Evolutionary conservation across 1,140 invertebrate species (phyloP).

Genomic region (Zaprionus vittiger): DNA sequence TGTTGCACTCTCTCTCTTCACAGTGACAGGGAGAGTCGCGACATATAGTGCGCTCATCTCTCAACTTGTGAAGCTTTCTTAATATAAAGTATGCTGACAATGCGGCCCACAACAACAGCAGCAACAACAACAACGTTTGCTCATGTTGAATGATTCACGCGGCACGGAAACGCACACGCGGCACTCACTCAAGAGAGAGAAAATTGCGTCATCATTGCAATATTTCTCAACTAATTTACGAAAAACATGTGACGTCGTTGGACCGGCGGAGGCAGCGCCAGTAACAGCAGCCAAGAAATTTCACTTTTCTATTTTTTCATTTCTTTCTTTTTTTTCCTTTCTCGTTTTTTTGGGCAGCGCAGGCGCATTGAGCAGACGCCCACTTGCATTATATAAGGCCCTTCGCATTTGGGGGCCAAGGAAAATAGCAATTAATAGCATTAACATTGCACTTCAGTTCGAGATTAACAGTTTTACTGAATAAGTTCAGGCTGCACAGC

Average conservation of each 20-base stretch:
- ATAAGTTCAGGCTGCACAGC: slow-evolving; percentile 2
- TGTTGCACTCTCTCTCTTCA: slow-evolving; percentile 29
- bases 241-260: slow-evolving; percentile 49
- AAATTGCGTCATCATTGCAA: slow-evolving; percentile 73
- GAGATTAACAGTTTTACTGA: slow-evolving; percentile 1
- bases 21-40: background rate
- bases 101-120: slow-evolving; percentile 32
- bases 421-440: slow-evolving; percentile 30
- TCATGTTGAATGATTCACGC: slow-evolving; percentile 62
- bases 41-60: background rate
- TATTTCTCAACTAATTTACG: slow-evolving; percentile 33
- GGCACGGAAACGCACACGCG: slow-evolving; percentile 70
- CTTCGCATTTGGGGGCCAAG: slow-evolving; percentile 26
- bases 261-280: slow-evolving; percentile 27
- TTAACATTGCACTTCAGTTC: slow-evolving; percentile 26
- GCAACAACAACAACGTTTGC: slow-evolving; percentile 8
- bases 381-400: slow-evolving; percentile 58
- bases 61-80: slow-evolving; percentile 36
- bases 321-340: slow-evolving; percentile 1
- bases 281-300: slow-evolving; percentile 26
- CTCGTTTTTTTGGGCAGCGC: slow-evolving; percentile 28
- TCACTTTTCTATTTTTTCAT: slow-evolving; percentile 43
- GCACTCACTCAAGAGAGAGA: slow-evolving; percentile 36
- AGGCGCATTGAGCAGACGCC: slow-evolving; percentile 47
- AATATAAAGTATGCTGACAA: slow-evolving; percentile 32